Evolutionary conservation across 2,888 invertebrate genomes (phyloP).

Genomic region (Proisotoma minuta): DNA sequence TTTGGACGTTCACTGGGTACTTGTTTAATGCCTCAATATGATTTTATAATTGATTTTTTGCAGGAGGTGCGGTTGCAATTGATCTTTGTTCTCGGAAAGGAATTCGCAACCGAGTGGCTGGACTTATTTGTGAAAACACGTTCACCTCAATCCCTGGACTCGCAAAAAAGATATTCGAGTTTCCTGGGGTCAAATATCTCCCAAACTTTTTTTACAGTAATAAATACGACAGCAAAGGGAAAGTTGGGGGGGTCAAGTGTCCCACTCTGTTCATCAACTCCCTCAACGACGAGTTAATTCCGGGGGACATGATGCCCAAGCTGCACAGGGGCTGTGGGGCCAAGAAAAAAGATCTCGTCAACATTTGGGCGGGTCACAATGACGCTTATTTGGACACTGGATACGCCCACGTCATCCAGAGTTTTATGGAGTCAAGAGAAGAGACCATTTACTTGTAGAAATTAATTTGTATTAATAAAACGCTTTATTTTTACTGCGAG

Average conservation of each 20-base stretch:
- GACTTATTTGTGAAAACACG: slow-evolving; percentile 85
- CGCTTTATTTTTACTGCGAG: not conserved
- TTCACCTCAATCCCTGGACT: slow-evolving; percentile 91
- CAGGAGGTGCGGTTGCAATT: slow-evolving; percentile 86
- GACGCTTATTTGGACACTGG: slow-evolving; percentile 87
- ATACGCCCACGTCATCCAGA: slow-evolving; percentile 53
- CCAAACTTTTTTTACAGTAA: slow-evolving; percentile 84
- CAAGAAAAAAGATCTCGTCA: slow-evolving; percentile 67
- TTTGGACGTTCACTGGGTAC: slow-evolving; percentile 82
- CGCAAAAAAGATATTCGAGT: slow-evolving; percentile 74
- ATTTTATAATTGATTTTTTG: slow-evolving; percentile 31
- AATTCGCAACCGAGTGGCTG: slow-evolving; percentile 74
- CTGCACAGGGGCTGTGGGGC: slow-evolving; percentile 71
- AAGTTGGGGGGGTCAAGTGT: slow-evolving; percentile 66
- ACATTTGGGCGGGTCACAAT: slow-evolving; percentile 80
- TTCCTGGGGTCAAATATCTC: slow-evolving; percentile 66
- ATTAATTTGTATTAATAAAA: no score
- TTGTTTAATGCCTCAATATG: no score
- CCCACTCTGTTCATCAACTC: slow-evolving; percentile 85
- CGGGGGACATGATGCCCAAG: slow-evolving; percentile 80
- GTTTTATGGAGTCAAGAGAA: slow-evolving; percentile 1
- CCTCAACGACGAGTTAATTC: slow-evolving; percentile 76
- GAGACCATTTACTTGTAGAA: no score
- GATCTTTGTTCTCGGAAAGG: slow-evolving; percentile 72
- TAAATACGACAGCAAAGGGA: slow-evolving; percentile 52